Evolutionary conservation across 64 coral and sea anemone genomes (phyloP), one percentile per base, ranked within the genome.

Genomic region (Porites lutea): DNA sequence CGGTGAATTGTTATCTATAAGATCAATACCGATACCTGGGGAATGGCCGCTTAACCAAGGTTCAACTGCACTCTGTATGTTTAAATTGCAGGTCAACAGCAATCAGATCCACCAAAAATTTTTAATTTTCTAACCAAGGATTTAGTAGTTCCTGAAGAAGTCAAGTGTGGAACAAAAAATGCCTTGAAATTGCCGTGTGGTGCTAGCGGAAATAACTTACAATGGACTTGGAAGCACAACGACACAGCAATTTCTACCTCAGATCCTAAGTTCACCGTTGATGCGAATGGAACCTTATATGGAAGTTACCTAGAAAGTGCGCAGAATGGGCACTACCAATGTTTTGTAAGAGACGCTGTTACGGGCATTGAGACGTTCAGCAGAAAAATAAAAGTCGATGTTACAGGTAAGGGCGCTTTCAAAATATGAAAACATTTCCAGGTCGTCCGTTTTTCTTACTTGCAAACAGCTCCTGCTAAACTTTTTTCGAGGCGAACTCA

Each of bases 261-360:
- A 18, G 63, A 48, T 6, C 23, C 21, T 4, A 46, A 2, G 8
- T 50, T 75, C 16, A 46, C 5, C 5, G 59, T 83, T 49, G 19
- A 18, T 1, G 4, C 8, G 0, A 46, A 83, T 65, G 81, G 81
- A 13, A 83, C 81, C 18, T 68, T 83, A 22, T 51, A 45, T 22
- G 81, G 81, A 8, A 83, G 47, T 51, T 13, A 12, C n/a, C 62
- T 84, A 13, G 0, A 0, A 0, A 47, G 71, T 13, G 6, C 11
- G 5, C 4, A 87, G 21, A 81, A 75, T 87, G 91, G 91, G 0
- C 87, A 74, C 11, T 92, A 86, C 50, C 91, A 92, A 49, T 92
- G 91, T 22, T 92, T 92, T 54, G 82, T 72, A 3, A 60, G 48
- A 3, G 75, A 92, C 65, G 48, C 82, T 43, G 62, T 52, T 20